Evolutionary conservation across 2,113 vertebrate genomes (phyloP), one percentile per base, ranked within the genome.

Genomic region (Scomber colias): DNA sequence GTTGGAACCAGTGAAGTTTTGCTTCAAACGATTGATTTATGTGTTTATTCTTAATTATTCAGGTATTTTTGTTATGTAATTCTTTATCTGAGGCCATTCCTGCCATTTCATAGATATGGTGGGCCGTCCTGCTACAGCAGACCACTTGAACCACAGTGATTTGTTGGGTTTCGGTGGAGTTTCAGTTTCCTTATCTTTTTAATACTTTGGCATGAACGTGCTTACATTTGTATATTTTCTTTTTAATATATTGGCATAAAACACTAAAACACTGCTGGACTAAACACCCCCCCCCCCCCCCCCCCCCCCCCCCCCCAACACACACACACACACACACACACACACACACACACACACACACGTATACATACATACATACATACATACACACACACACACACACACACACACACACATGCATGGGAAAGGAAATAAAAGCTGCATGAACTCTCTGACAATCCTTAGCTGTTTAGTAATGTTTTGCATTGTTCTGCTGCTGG

Each of bases 371-470:
- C 35, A 21, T 1, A 21, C 21, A 21, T 21, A 21, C 21, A 21
- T 21, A 21, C 21, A 21, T 21, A 21, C 21, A 21, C 1, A n/a
- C 70, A 65, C 5, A 35, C 35, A 40, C 8, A 9, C 9, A 40
- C 0, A 40, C n/a, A 59, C 0, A 71, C 46, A 31, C 57, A 73
- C 9, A 15, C 21, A 81, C 24, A 45, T 84, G 78, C 75, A 81
- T 75, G 68, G 71, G 71, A 54, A 76, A 79, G 73, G 61, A 81
- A 87, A 73, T 67, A 13, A 77, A 71, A 57, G 70, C 63, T 60
- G 59, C 14, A 35, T 17, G 57, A 79, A 79, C 66, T 62, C 63
- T 3, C n/a, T 67, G 17, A 63, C 70, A 62, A 68, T 75, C 63
- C 73, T 60, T 11, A 71, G 50, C 60, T n/a, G 44, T 66, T 75